Base-by-base conservation (phyloP, 2,888 invertebrate species). In the Idaea biselata region DNA sequence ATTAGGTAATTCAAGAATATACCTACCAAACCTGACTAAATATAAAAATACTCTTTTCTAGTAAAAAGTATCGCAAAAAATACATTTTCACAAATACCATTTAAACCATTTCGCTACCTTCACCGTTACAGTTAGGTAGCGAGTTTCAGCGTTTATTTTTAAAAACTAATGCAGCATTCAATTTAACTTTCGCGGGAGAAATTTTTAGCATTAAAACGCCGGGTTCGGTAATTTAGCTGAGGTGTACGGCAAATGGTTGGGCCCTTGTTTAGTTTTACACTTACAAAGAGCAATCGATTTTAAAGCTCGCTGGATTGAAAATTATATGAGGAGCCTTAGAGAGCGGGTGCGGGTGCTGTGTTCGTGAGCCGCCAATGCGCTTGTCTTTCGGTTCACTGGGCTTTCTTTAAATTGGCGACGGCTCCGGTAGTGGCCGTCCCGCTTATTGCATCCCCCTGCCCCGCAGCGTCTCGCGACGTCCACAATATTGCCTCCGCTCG, bases 321-420 rank as follows among this genome's bases (percentile, higher is more conserved):
- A 92, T 92, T 91, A 91, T 91, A 90, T 89, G 91, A 90, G 87
- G 82, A 89, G 86, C 89, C 84, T 89, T 84, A 84, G 84, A 84
- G 83, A 85, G 80, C 72, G 82, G 81, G 84, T 84, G 81, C 83
- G 84, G 86, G 86, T 78, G 83, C 80, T 83, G 81, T 77, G 87
- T 81, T 87, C 84, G 87, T 86, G 89, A 89, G 91, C 92, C 91
- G 88, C 91, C 93, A 91, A 90, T 93, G 91, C 92, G 92, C 93
- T 93, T 93, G 91, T 91, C 92, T 93, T 93, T 91, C 93, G 88
- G 92, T 93, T 93, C 93, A 93, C 82, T 93, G 93, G 90, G 92
- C 91, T 93, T 93, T 93, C 93, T 93, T 93, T 93, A 93, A 93
- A 93, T 93, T 93, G 93, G 90, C 91, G 91, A 90, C 87, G 90